Base-by-base conservation (phyloP, 2,113 vertebrate species). In the Lucifuga dentata region DNA sequence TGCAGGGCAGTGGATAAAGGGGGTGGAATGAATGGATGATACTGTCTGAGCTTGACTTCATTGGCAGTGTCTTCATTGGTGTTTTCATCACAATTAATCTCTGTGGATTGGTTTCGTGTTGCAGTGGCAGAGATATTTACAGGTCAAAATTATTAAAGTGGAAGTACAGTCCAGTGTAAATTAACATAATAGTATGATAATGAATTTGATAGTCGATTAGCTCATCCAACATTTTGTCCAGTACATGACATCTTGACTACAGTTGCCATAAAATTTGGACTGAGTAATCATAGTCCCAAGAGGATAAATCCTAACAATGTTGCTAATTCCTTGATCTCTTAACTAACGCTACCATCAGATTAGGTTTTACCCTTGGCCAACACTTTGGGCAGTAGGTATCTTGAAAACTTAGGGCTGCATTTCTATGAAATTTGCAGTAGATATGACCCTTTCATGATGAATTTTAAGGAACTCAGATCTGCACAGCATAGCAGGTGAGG, bases 21-120 rank as follows among this genome's bases (percentile, higher is more conserved):
- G 62, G 57, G 50, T 15, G 24, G 11, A n/a, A 33, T 36, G 58
- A 69, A 23, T 17, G 35, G 68, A 66, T 49, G 62, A 60, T 49
- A 5, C 3, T 36, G 38, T 66, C 44, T 13, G 12, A 35, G 33
- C 16, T 29, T 8, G 26, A 17, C 36, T 59, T 11, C 26, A 23
- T 41, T n/a, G 17, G 32, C 7, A 1, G 41, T 12, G 13, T 32
- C 3, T n/a, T 6, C 2, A 3, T 15, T 29, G 7, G 26, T 7
- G 26, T 29, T 20, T 41, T 48, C n/a, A 35, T 9, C 10, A 20
- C 16, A 15, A 16, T 41, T 19, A 2, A 46, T 21, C 35, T 29
- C 20, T 36, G 33, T 68, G 40, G 3, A 9, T 35, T 8, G 11
- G 26, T 15, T 19, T 17, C 1, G 24, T 38, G 11, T 36, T 29